Conservation (phyloP, 1,140 invertebrate genomes). For the Nylanderia fulva region DNA sequence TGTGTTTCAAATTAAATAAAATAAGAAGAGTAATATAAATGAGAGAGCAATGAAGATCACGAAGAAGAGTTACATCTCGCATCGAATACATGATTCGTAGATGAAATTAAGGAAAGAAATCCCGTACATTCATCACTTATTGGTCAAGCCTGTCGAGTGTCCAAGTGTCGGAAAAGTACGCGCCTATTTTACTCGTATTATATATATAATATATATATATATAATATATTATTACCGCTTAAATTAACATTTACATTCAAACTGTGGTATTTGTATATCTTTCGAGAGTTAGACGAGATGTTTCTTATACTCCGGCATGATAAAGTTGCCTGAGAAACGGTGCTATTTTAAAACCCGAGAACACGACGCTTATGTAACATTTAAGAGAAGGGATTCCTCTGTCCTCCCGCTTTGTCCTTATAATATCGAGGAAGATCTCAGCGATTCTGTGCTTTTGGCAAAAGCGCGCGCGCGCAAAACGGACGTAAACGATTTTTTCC, state of each 20-base stretch:
- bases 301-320: conserved; percentile 31
- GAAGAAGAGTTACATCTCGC: neutral
- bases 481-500: conserved; percentile 11
- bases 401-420: neutral
- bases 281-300: neutral
- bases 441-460: neutral
- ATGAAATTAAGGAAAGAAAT: neutral
- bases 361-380: conserved; percentile 42
- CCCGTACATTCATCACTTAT: neutral
- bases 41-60: neutral
- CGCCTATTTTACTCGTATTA: neutral
- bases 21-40: neutral
- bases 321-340: conserved; percentile 33
- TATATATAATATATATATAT: too few relatives aligned
- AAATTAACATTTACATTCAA: conserved; percentile 53
- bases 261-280: conserved; percentile 23
- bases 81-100: neutral
- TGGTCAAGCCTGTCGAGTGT: conserved; percentile 13
- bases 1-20: neutral
- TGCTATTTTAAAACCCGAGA: conserved; percentile 23
- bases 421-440: conserved; percentile 25
- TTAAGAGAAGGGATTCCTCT: conserved; percentile 22
- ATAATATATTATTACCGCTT: conserved; percentile 36
- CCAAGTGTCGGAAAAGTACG: conserved; percentile 23
- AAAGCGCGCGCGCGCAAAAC: conserved; percentile 1